These are phyloP conservation scores for Chelonus insularis DNA, from an alignment of 1,140 invertebrate species.

Conservation along the genomic window DNA sequence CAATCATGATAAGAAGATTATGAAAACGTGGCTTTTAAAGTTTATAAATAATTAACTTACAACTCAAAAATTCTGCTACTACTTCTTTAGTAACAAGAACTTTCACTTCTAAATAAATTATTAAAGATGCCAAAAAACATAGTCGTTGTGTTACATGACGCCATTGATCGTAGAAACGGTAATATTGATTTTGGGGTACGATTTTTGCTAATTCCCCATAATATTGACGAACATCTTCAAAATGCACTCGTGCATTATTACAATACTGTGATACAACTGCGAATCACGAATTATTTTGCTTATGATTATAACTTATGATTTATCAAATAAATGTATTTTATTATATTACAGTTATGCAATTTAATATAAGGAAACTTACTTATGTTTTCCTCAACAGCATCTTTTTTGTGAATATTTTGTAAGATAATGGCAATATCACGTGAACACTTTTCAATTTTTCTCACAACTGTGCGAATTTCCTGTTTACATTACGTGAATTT, in stretches of 20 bases:
- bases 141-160: conserved; percentile 78
- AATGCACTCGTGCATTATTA: conserved; percentile 61
- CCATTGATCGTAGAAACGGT: conserved; percentile 85
- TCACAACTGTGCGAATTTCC: conserved; percentile 70
- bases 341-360: no score
- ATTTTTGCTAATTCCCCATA: conserved; percentile 64
- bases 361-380: no score
- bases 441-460: conserved; percentile 70
- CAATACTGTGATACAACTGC: conserved; percentile 64
- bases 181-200: conserved; percentile 72
- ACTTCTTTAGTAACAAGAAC: conserved; percentile 73
- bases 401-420: conserved; percentile 73
- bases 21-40: not conserved
- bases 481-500: no score
- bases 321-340: conserved; percentile 23
- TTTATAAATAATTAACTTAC: conserved; percentile 56
- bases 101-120: conserved; percentile 79
- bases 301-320: conserved; percentile 2
- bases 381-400: conserved; percentile 62
- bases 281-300: conserved; percentile 21
- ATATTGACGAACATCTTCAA: conserved; percentile 62
- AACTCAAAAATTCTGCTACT: conserved; percentile 77
- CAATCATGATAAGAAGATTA: no score
- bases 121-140: conserved; percentile 75
- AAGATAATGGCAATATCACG: conserved; percentile 70